Base-by-base conservation (phyloP, 2,888 invertebrate species). In the Ichneumoninae sp. region DNA sequence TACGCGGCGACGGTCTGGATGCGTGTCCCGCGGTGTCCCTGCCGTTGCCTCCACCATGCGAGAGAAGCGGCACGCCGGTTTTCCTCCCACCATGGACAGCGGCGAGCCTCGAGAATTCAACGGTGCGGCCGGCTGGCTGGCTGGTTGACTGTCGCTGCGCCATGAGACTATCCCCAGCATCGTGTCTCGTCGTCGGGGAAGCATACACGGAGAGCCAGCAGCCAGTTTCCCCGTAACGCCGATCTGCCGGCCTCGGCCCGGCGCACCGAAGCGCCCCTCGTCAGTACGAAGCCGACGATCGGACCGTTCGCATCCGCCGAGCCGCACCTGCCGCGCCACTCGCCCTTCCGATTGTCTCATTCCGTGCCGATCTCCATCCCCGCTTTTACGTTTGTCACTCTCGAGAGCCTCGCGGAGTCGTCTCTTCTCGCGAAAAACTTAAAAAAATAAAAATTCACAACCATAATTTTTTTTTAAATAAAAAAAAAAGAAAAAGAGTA, bases 251-350 rank as follows among this genome's bases (percentile, higher is more conserved):
- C 88, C 87, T 86, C 85, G 87, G 85, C 83, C 81, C 85, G 86
- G 85, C 81, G 86, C 80, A 79, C 78, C 84, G 83, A 30, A 85
- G 88, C 86, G 76, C 88, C 87, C 86, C 83, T 89, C 89, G 85
- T 92, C 92, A 93, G 93, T 93, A 90, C 90, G 90, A 90, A 91
- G 90, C 93, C 92, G 92, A 92, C 93, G 89, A 90, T 88, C 92
- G 92, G 89, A 91, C 90, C 89, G 90, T 88, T 88, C 88, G 91
- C 89, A 92, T 87, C 89, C 86, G 85, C 71, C 69, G 54, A 44
- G 70, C 80, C 79, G 66, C 66, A 79, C 68, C 82, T 66, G 75
- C 78, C 81, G 84, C 70, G 81, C 71, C 60, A 60, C 77, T 52
- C 81, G 50, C 50, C 70, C 69, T 36, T 40, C 71, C 63, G 60